These are phyloP conservation scores for Chondrosia reniformis DNA, from an alignment of 37 sponge, comb jelly and placozoan species.

Conservation along the genomic window DNA sequence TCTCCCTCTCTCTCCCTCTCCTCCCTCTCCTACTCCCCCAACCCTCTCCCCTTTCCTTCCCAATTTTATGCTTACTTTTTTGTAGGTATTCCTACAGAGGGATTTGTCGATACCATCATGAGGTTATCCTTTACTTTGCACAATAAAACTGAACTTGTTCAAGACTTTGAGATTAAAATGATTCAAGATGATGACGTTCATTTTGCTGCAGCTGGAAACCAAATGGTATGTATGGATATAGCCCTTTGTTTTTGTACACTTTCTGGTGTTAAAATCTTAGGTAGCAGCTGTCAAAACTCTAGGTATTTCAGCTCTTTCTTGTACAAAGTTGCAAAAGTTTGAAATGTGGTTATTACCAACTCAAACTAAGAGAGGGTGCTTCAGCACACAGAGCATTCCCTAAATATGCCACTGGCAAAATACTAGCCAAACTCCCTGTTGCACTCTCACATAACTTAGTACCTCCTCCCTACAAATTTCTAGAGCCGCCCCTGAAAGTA, in stretches of 20 bases:
- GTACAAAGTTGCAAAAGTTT: too few species aligned
- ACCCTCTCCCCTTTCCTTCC: too few species aligned
- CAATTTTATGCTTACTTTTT: not conserved
- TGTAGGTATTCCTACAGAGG: constrained; percentile 4
- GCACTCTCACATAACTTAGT: too few species aligned
- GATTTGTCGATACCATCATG: not conserved
- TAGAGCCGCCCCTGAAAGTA: too few species aligned
- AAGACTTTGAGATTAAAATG: constrained; percentile 81
- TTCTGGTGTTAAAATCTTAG: too few species aligned
- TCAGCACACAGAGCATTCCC: too few species aligned
- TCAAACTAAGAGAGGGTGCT: not conserved
- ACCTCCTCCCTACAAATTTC: too few species aligned
- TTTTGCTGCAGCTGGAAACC: constrained; percentile 82
- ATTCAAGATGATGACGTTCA: constrained; percentile 50
- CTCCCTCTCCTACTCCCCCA: too few species aligned
- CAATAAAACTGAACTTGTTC: constrained; percentile 69
- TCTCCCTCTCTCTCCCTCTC: not conserved
- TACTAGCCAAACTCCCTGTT: too few species aligned
- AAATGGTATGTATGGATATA: constrained; percentile 32
- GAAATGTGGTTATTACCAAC: not conserved
- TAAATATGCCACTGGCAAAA: too few species aligned
- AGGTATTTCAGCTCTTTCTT: too few species aligned
- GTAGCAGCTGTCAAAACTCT: not conserved
- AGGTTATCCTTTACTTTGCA: constrained; percentile 43
- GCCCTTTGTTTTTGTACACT: not conserved